Percentiles rank a stretch among this genome's conserved stretches.
Evolutionary conservation across 2,888 invertebrate species (phyloP).

Genomic region (Eutolmus rufibarbis): DNA sequence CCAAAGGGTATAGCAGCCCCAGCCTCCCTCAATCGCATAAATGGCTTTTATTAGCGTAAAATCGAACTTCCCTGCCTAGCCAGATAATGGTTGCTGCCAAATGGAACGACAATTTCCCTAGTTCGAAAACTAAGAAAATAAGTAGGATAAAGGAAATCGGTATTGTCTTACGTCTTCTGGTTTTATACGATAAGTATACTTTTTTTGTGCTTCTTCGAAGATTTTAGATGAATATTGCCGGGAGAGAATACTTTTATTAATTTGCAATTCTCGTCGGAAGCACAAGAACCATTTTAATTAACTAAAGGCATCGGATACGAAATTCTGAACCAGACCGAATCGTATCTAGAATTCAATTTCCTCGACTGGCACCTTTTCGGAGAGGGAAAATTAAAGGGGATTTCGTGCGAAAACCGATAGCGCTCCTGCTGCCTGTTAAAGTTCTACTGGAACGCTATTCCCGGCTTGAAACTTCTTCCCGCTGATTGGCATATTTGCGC

Average conservation of each 20-base stretch:
- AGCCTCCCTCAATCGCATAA: background rate
- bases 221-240: background rate
- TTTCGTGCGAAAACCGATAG: background rate
- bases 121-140: background rate
- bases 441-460: background rate
- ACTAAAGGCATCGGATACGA: background rate
- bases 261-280: background rate
- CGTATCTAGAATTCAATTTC: background rate
- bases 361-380: background rate
- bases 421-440: background rate
- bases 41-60: background rate
- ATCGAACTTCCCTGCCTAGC: background rate
- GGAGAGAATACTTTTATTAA: background rate
- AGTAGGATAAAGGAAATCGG: background rate
- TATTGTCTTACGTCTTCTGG: background rate
- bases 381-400: background rate
- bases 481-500: background rate
- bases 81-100: background rate
- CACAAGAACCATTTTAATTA: background rate
- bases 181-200: background rate
- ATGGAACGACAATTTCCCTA: background rate
- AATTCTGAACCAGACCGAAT: background rate
- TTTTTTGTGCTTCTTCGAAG: background rate
- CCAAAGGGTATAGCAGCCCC: background rate
- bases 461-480: background rate